phyloP scores from a whole-genome alignment of 2,113 vertebrate species.

The Platysternon megacephalum region DNA sequence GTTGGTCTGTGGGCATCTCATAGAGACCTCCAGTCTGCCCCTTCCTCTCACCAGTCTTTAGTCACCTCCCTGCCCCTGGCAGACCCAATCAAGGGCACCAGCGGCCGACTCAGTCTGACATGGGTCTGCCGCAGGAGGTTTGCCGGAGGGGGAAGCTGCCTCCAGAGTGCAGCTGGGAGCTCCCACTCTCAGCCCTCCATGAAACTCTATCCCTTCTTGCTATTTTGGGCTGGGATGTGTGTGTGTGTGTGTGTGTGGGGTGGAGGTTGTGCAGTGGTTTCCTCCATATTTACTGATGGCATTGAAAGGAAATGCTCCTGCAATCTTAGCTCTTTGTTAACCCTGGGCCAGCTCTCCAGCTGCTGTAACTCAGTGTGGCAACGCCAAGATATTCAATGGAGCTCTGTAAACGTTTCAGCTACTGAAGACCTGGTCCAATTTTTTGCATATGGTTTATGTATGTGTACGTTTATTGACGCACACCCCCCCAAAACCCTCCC shows the following conservation, averaged over 20 bases:
- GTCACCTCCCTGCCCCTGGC: background rate
- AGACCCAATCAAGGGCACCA: background rate
- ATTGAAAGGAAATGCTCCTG: background rate
- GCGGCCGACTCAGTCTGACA: background rate
- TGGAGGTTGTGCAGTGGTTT: too few relatives aligned
- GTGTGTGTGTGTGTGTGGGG: background rate
- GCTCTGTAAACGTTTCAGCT: background rate
- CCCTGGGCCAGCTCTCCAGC: background rate
- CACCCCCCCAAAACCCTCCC: background rate
- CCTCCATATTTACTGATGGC: background rate
- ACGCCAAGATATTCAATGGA: background rate
- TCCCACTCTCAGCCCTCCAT: background rate
- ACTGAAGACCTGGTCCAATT: background rate
- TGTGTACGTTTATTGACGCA: background rate
- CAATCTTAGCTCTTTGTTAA: background rate
- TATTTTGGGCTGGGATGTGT: background rate
- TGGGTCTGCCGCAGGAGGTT: background rate
- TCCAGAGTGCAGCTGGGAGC: background rate
- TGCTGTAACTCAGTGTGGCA: background rate
- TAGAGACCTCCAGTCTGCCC: too few relatives aligned
- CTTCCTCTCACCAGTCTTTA: background rate
- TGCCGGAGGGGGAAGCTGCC: background rate
- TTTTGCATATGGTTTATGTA: background rate
- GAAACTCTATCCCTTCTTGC: background rate
- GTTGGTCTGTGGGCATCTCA: background rate